Evolutionary conservation across 2,113 vertebrate genomes (phyloP), one percentile per base, ranked within the genome.

Genomic region (Indicator indicator): DNA sequence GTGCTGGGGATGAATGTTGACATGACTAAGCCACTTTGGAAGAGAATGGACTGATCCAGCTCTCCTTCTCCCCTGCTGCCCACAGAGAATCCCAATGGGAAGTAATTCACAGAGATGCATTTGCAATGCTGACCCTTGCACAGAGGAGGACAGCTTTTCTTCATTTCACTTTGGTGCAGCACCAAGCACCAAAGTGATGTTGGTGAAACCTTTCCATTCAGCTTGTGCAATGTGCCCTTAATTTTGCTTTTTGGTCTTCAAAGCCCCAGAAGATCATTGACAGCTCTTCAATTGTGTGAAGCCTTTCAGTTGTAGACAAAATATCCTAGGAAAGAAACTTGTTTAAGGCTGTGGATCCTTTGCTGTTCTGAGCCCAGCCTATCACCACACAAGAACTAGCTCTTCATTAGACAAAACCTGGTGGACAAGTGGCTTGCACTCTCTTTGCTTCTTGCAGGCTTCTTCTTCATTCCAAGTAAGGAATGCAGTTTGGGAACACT

Each of bases 181-280:
- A 74, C 65, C 68, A 54, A 64, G 68, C 4, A 4, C n/a, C n/a
- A n/a, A n/a, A n/a, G n/a, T 33, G 2, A 0, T 0, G 1, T 28
- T 27, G 26, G 17, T 64, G 70, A 72, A 83, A 38, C 4, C 36
- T 79, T 80, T 89, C 65, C 30, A 50, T 88, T 81, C 69, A 69
- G 63, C 44, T 72, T 63, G 65, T 63, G 16, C 74, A 44, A 13
- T 6, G 28, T 38, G 33, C 17, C 17, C 21, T 59, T 52, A 67
- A 48, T 77, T 91, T 89, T 73, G 38, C 33, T 27, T 68, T 78
- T 54, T 75, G 12, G 7, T 77, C 33, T 83, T 85, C 10, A 77
- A 78, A 42, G 14, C 17, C 28, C 38, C 12, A 55, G 70, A 76
- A 70, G 36, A 64, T 65, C 79, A 83, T 48, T 2, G 2, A 11